Conservation (phyloP, 2,888 invertebrate species). For the Octonoba sinensis region DNA sequence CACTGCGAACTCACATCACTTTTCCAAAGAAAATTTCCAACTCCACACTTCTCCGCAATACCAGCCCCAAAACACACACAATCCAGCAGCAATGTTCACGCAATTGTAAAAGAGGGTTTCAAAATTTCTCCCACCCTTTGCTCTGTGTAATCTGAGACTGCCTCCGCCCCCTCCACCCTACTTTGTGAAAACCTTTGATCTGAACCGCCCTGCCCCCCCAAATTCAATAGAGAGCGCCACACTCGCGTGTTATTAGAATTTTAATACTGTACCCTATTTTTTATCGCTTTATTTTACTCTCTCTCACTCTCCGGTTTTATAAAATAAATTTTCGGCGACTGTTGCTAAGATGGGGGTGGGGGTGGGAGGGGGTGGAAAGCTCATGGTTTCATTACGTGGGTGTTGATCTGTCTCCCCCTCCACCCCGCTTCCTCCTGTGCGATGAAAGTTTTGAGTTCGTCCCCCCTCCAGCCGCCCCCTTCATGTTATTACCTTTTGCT, state of each 20-base stretch:
- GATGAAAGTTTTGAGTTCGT: constrained; percentile 31
- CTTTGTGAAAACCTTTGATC: constrained; percentile 48
- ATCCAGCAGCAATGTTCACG: constrained; percentile 42
- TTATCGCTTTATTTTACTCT: constrained; percentile 19
- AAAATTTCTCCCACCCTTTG: constrained; percentile 59
- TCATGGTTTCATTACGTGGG: constrained; percentile 51
- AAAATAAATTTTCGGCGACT: constrained; percentile 51
- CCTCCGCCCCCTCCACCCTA: constrained; percentile 25
- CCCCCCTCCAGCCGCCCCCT: constrained; percentile 28
- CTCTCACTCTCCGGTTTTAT: constrained; percentile 32
- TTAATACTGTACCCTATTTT: constrained; percentile 47
- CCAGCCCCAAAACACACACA: constrained; percentile 36
- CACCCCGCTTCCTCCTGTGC: neutral
- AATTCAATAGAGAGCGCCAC: constrained; percentile 39
- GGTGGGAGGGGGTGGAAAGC: constrained; percentile 3
- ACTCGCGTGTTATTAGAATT: constrained; percentile 52
- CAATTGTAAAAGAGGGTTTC: constrained; percentile 59
- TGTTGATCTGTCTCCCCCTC: constrained; percentile 27
- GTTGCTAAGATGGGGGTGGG: constrained; percentile 22
- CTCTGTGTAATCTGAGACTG: constrained; percentile 49
- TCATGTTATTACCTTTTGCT: constrained; percentile 48
- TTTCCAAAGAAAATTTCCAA: neutral
- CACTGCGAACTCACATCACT: constrained; percentile 16
- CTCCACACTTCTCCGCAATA: constrained; percentile 21
- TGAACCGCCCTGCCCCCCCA: constrained; percentile 32